A percentile compares a stretch with the other conserved stretches of the same genome.
phyloP scores from a whole-genome alignment of 2,888 invertebrate species.

The Liposcelis brunnea region DNA sequence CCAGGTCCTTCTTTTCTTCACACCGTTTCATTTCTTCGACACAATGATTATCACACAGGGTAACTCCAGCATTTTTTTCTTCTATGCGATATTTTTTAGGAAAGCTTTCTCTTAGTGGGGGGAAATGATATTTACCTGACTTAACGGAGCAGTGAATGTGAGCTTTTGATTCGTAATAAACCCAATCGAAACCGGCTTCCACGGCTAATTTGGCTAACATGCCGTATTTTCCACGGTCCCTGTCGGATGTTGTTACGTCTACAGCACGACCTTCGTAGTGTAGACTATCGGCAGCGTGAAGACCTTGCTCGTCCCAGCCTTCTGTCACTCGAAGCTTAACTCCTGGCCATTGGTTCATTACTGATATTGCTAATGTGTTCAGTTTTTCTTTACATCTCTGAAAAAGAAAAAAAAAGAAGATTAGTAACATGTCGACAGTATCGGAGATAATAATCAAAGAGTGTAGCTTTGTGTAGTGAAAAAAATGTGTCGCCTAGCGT shows the following conservation, averaged over 20 bases:
- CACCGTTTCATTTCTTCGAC: too few species aligned
- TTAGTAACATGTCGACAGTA: not conserved
- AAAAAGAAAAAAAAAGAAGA: conserved; percentile 26
- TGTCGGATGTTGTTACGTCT: conserved; percentile 87
- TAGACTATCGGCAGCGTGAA: conserved; percentile 62
- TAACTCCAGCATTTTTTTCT: too few species aligned
- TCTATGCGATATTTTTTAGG: too few species aligned
- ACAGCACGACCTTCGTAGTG: conserved; percentile 96
- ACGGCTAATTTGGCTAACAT: conserved; percentile 90
- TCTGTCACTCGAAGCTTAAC: conserved; percentile 81
- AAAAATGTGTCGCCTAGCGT: too few species aligned
- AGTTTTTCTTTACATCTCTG: conserved; percentile 93
- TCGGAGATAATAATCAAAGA: too few species aligned
- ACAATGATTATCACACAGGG: too few species aligned
- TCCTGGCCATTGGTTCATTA: conserved; percentile 98
- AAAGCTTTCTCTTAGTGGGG: too few species aligned
- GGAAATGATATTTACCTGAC: too few species aligned
- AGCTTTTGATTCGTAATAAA: conserved; percentile 84
- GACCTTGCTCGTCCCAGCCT: conserved; percentile 90
- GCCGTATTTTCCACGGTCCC: conserved; percentile 84
- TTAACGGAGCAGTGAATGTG: conserved; percentile 96
- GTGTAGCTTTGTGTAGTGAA: too few species aligned
- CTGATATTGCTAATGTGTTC: conserved; percentile 83
- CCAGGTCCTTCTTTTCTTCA: too few species aligned
- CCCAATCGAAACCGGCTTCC: conserved; percentile 98